These are phyloP conservation scores for Malurus cyaneus DNA, from an alignment of 2,113 vertebrate genomes.

Conservation along the genomic window DNA sequence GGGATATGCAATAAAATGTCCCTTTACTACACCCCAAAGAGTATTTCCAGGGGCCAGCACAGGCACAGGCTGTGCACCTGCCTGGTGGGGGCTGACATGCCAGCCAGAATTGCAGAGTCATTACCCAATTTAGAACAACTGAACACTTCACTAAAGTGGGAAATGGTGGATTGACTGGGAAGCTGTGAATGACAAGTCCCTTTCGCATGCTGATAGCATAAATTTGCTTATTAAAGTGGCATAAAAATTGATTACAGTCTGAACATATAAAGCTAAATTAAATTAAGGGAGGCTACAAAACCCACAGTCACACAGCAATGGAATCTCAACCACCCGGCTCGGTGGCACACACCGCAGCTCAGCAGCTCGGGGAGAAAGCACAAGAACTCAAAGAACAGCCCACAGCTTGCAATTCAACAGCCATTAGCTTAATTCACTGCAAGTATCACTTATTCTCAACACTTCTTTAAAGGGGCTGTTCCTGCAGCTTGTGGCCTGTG, in stretches of 20 bases:
- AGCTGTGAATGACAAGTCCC: slow-evolving; percentile 28
- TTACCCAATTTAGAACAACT: background rate
- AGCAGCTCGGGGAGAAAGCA: rapidly evolving
- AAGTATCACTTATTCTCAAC: background rate
- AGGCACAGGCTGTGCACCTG: background rate
- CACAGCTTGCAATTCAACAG: background rate
- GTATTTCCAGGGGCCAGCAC: background rate
- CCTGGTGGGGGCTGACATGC: rapidly evolving
- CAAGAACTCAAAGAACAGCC: background rate
- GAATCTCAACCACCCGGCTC: background rate
- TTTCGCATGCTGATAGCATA: slow-evolving; percentile 42
- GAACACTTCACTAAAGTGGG: slow-evolving; percentile 1
- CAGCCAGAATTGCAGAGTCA: background rate
- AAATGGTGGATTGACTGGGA: slow-evolving; percentile 19
- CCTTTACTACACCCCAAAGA: background rate
- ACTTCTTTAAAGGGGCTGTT: background rate
- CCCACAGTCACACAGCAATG: background rate
- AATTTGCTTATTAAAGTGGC: slow-evolving; percentile 54
- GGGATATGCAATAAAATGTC: background rate
- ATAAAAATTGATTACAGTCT: slow-evolving; percentile 61
- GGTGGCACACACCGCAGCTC: background rate
- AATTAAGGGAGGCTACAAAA: slow-evolving; percentile 45
- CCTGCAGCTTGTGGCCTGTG: background rate
- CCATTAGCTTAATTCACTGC: background rate
- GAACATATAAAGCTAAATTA: slow-evolving; percentile 53